Base-by-base conservation (phyloP, 2,113 vertebrate species). In the Lophochroa leadbeateri region DNA sequence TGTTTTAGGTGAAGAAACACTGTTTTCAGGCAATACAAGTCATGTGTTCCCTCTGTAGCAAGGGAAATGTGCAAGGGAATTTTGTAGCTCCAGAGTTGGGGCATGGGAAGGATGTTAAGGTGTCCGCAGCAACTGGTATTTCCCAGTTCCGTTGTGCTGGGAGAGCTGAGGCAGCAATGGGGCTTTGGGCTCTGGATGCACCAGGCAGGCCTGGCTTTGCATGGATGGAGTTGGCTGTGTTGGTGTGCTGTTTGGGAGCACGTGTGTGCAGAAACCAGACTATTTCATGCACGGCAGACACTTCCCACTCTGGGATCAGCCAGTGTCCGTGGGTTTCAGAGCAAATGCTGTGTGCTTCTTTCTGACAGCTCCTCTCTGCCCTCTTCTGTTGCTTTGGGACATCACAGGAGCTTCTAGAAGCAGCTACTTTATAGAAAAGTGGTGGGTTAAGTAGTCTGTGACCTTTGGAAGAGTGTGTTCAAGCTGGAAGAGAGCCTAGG, bases 281-380 rank as follows among this genome's bases (percentile, higher is more conserved):
- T 52, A 11, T 82, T 77, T 75, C 11, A 46, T 7, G 41, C 6
- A 1, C 37, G 37, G 46, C 44, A 50, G 58, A 23, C 5, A 2
- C 44, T 77, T 85, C 25, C 58, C n/a, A 33, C 19, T 90, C 71
- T 10, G 7, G 43, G 19, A 82, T 27, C 27, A 27, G n/a, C 11
- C 19, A 0, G 3, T 14, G 57, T 55, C 41, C 11, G 0, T 2
- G 19, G 37, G 10, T 81, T 88, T 92, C 5, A 0, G 27, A 78
- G 72, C 44, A 78, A 64, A 68, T 37, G 21, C 50, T 19, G 11
- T 1, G 9, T 44, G 31, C 28, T 83, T 7, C 17, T 61, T 43
- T 82, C 47, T 93, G 46, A 44, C 69, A 92, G 92, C 96, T 96
- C 95, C 96, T 82, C 77, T 96, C 94, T 94, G 96, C 95, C 93